Conservation (phyloP, 1,140 invertebrate species). For the Procambarus virginalis region DNA sequence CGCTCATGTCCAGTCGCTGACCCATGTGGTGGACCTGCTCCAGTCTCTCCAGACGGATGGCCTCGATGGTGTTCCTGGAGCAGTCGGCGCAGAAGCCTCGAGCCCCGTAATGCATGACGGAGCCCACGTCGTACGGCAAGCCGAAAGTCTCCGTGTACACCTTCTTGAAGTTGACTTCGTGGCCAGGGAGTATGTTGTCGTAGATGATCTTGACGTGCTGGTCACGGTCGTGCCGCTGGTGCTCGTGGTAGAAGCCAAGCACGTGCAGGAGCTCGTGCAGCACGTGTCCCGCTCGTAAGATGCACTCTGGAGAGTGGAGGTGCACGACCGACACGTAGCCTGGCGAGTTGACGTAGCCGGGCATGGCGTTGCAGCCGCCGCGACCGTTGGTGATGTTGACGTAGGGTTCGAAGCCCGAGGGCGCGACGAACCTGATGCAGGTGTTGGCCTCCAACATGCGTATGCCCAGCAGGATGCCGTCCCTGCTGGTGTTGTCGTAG, state of each 20-base stretch:
- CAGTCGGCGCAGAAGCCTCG: neutral
- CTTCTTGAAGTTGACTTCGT: no score
- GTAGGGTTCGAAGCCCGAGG: no score
- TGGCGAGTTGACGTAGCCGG: neutral
- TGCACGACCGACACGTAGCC: neutral
- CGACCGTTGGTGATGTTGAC: no score
- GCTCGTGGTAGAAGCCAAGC: conserved; percentile 44
- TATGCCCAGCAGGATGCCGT: no score
- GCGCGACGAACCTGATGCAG: no score
- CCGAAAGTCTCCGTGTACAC: neutral
- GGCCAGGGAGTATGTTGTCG: conserved; percentile 15
- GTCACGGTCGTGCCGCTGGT: conserved; percentile 34
- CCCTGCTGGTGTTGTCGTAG: no score
- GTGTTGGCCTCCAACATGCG: no score
- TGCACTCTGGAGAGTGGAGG: conserved; percentile 1
- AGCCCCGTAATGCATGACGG: conserved; percentile 21
- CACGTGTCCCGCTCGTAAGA: neutral
- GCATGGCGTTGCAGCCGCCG: neutral
- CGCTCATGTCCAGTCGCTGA: neutral
- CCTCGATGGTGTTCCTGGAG: neutral
- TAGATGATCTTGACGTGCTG: conserved; percentile 10
- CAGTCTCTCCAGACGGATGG: no score
- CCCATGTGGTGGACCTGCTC: neutral
- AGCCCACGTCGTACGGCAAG: conserved; percentile 20
- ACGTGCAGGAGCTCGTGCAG: conserved; percentile 48